These are phyloP conservation scores for Pogonomyrmex californicus DNA, from an alignment of 1,140 invertebrate species.

Conservation along the genomic window DNA sequence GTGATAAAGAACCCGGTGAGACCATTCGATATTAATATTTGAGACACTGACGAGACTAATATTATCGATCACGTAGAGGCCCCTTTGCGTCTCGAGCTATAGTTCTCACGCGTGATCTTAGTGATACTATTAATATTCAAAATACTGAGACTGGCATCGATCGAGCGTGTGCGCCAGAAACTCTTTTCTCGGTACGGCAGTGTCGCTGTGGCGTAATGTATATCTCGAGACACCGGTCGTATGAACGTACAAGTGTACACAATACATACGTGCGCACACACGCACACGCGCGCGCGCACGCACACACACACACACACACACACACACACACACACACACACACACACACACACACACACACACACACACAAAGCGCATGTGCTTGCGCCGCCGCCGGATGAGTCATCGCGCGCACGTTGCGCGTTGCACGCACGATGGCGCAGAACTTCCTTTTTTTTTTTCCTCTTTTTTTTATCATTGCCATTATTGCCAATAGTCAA, in stretches of 20 bases:
- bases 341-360: slow-evolving; percentile 42
- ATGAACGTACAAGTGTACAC: slow-evolving; percentile 55
- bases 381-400: slow-evolving; percentile 49
- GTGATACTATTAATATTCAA: slow-evolving; percentile 54
- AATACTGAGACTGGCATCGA: slow-evolving; percentile 42
- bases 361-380: slow-evolving; percentile 45
- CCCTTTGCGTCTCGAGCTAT: slow-evolving; percentile 38
- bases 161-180: slow-evolving; percentile 15
- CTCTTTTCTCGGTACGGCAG: slow-evolving; percentile 52
- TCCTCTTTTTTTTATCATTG: neutral
- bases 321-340: slow-evolving; percentile 51
- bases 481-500: slow-evolving; percentile 32
- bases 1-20: slow-evolving; percentile 15
- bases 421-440: slow-evolving; percentile 58
- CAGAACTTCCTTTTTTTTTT: slow-evolving; percentile 55
- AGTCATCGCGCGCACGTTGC: slow-evolving; percentile 55
- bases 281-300: too few relatives aligned
- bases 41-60: slow-evolving; percentile 9
- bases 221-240: slow-evolving; percentile 62
- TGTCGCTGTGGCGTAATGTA: slow-evolving; percentile 46
- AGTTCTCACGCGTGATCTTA: slow-evolving; percentile 54
- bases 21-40: slow-evolving; percentile 38
- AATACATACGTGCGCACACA: slow-evolving; percentile 45
- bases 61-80: slow-evolving; percentile 47
- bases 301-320: slow-evolving; percentile 25